These are phyloP conservation scores for Gerris lacustris DNA, from an alignment of 2,888 invertebrate species.

Conservation along the genomic window DNA sequence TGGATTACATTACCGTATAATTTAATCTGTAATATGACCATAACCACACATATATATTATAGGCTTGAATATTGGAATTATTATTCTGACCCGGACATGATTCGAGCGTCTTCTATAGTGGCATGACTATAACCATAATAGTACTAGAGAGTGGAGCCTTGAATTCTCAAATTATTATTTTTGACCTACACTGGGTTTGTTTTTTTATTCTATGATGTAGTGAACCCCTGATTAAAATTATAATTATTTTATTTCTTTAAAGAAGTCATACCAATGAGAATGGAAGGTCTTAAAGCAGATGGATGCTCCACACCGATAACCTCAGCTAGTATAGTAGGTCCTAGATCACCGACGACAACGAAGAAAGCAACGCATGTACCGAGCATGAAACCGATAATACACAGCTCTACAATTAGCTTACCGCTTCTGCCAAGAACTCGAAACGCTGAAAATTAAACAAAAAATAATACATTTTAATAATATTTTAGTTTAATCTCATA, in stretches of 20 bases:
- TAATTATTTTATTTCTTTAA: not conserved
- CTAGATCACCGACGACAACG: constrained; percentile 83
- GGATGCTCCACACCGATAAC: constrained; percentile 57
- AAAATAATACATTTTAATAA: constrained; percentile 13
- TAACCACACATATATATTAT: too few relatives aligned
- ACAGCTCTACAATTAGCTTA: constrained; percentile 78
- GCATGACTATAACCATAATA: too few relatives aligned
- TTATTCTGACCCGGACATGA: too few relatives aligned
- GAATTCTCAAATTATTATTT: too few relatives aligned
- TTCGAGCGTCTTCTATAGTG: too few relatives aligned
- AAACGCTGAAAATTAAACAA: constrained; percentile 51
- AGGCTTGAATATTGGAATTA: too few relatives aligned
- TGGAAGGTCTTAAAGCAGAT: constrained; percentile 44
- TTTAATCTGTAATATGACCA: too few relatives aligned
- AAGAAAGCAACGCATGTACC: constrained; percentile 93
- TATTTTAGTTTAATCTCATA: constrained; percentile 20
- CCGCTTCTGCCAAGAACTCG: constrained; percentile 84
- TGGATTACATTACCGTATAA: too few relatives aligned
- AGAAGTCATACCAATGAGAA: constrained; percentile 38
- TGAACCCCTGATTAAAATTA: too few relatives aligned
- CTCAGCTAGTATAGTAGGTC: constrained; percentile 78
- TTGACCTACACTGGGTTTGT: too few relatives aligned
- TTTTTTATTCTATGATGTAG: too few relatives aligned
- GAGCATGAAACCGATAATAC: constrained; percentile 64
- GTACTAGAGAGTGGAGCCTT: too few relatives aligned